Conservation (phyloP, 2,888 invertebrate genomes). For the Synergus itoensis region DNA sequence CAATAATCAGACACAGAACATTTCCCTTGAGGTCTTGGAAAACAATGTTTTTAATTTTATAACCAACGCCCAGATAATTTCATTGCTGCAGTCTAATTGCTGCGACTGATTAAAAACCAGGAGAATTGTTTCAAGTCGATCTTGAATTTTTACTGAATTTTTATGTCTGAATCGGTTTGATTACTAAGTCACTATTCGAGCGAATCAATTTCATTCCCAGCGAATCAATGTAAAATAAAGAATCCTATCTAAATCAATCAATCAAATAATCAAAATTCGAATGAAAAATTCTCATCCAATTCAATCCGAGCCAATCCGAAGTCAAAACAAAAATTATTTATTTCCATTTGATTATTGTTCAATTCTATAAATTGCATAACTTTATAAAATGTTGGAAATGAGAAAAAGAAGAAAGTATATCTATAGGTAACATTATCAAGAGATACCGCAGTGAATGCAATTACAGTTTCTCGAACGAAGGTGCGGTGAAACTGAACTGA, state of each 20-base stretch:
- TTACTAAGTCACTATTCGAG: neutral
- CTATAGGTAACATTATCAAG: neutral
- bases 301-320: too few relatives aligned
- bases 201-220: too few relatives aligned
- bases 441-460: conserved; percentile 32
- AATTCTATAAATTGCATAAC: neutral
- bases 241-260: too few relatives aligned
- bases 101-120: neutral
- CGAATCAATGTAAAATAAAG: too few relatives aligned
- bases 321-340: neutral
- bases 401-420: neutral
- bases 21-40: neutral
- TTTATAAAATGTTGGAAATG: neutral
- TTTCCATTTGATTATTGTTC: neutral
- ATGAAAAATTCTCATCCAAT: too few relatives aligned
- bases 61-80: neutral
- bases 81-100: neutral
- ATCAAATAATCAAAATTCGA: too few relatives aligned
- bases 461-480: conserved; percentile 43
- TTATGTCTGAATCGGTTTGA: neutral
- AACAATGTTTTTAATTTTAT: neutral
- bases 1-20: neutral
- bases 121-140: neutral
- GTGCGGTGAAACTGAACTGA: conserved; percentile 46
- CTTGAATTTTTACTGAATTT: neutral